Evolutionary conservation across 92 coral and sea anemone species (phyloP).

Genomic region (Siderastrea radians): DNA sequence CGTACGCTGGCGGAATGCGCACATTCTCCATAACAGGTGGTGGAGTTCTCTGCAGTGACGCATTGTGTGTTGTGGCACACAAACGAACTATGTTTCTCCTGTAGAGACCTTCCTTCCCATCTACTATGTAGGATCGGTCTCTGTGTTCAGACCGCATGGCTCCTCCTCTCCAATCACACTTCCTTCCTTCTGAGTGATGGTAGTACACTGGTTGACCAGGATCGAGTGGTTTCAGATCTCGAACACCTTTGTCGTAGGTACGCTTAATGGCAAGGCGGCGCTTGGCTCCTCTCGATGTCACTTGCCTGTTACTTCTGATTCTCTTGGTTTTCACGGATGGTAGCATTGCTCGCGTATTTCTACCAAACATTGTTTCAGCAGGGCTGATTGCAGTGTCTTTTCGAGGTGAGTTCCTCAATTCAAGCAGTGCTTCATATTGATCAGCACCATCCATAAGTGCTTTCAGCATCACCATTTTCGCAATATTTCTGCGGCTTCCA

Average conservation of each 20-base stretch:
- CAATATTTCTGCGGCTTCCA: too few relatives aligned
- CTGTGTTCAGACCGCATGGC: neutral
- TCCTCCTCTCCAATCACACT: constrained; percentile 35
- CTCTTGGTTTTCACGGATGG: neutral
- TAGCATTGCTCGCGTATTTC: neutral
- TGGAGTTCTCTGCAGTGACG: neutral
- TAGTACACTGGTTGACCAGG: constrained; percentile 17
- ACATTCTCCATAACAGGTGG: neutral
- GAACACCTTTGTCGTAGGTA: constrained; percentile 17
- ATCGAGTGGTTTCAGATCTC: constrained; percentile 13
- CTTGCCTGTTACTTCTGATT: neutral
- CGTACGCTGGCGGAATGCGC: too few relatives aligned
- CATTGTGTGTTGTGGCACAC: neutral
- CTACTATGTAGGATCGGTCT: constrained; percentile 20
- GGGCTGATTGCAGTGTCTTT: constrained; percentile 22
- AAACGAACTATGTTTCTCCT: constrained; percentile 43
- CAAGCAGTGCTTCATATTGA: constrained; percentile 13
- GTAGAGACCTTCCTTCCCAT: constrained; percentile 27
- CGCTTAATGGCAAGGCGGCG: constrained; percentile 28
- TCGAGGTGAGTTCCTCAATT: neutral
- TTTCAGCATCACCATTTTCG: too few relatives aligned
- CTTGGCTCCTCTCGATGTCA: constrained; percentile 8
- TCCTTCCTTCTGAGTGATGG: constrained; percentile 20
- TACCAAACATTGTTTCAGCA: constrained; percentile 24
- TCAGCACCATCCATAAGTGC: too few relatives aligned